Evolutionary conservation across 2,797 vertebrate species (phyloP), one percentile per base, ranked within the genome.

Genomic region (Lutjanus argentimaculatus): DNA sequence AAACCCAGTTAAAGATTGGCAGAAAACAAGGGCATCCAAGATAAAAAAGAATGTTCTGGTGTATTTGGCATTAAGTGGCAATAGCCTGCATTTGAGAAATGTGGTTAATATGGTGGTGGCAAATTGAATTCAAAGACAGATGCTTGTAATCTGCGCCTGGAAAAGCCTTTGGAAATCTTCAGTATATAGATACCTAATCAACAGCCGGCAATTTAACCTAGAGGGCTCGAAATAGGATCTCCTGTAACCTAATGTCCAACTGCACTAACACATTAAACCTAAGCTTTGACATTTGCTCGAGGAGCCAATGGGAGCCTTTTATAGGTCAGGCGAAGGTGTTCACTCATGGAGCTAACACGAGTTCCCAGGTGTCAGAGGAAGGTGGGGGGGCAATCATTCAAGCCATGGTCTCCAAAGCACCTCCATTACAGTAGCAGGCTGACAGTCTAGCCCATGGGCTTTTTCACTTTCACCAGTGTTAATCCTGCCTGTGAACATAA

Each of bases 41-140:
- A 5, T 15, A 48, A 48, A 2, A 46, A 63, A 3, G 55, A 55
- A 72, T 17, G 43, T 40, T 10, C 59, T 63, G 55, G 75, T 79
- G 80, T 67, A 52, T 84, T 81, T 81, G 78, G 76, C 30, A 45
- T 79, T 86, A 90, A 88, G 68, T 82, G 82, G 83, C 77, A 85
- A 87, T 89, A 90, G 82, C 84, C 89, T 78, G 9, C 59, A 67
- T 67, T 75, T 68, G 17, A 94, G 77, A 79, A 93, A 94, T 92
- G 85, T 77, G 68, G 71, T 86, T 90, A 95, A 94, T 92, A 91
- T 87, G 7, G 63, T 45, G 7, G 22, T 46, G 58, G 88, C 72
- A 92, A 93, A 94, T 91, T 80, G 73, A 92, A 91, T 93, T 88
- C 71, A 75, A 91, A 92, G 93, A 95, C 86, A 85, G 89, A 95